phyloP scores from a whole-genome alignment of 2,888 invertebrate species.

The Scaptomyza cyrtandrae region DNA sequence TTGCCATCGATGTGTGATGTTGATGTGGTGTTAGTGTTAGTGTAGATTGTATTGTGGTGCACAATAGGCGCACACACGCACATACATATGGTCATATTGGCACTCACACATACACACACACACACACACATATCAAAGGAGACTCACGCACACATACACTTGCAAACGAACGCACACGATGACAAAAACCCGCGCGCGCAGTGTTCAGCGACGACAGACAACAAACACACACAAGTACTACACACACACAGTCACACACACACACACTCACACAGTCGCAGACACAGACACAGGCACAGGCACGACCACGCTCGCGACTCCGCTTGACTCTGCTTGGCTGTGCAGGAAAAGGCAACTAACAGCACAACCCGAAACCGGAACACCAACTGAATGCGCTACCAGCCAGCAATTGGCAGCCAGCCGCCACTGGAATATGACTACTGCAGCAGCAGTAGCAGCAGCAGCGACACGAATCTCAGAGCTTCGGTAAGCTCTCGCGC shows the following conservation, averaged over 20 bases:
- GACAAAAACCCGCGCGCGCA: constrained; percentile 67
- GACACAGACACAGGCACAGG: constrained; percentile 49
- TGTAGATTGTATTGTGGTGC: constrained; percentile 57
- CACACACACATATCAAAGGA: constrained; percentile 21
- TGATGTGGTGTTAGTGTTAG: constrained; percentile 29
- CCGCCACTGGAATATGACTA: constrained; percentile 75
- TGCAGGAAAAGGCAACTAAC: constrained; percentile 85
- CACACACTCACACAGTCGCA: constrained; percentile 37
- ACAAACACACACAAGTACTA: constrained; percentile 43
- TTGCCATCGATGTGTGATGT: constrained; percentile 40
- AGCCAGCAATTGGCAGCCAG: constrained; percentile 73
- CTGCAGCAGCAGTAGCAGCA: constrained; percentile 23
- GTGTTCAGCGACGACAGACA: constrained; percentile 72
- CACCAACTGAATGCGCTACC: constrained; percentile 84
- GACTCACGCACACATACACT: constrained; percentile 33
- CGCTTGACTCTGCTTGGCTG: constrained; percentile 61
- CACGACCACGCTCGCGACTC: constrained; percentile 60
- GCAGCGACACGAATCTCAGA: constrained; percentile 23
- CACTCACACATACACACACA: constrained; percentile 25
- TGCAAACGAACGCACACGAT: constrained; percentile 34
- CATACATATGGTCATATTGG: constrained; percentile 64
- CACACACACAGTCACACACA: constrained; percentile 25
- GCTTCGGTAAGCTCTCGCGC: constrained; percentile 30
- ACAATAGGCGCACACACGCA: constrained; percentile 48
- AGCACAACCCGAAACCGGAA: constrained; percentile 86